Evolutionary conservation across 2,797 vertebrate genomes (phyloP).

Genomic region (Salarias fasciatus): DNA sequence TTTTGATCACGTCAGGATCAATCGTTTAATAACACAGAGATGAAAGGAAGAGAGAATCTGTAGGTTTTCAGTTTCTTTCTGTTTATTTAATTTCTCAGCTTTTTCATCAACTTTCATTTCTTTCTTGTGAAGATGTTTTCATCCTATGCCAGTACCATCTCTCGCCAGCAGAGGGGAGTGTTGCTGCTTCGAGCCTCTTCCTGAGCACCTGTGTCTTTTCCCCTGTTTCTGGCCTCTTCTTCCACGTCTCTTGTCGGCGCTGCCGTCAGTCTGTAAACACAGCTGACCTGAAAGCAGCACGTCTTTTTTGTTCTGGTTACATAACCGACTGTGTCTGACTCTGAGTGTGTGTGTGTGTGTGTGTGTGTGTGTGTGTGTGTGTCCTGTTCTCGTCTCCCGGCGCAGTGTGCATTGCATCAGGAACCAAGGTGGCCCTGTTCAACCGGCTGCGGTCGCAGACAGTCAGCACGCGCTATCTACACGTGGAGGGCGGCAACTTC

Average conservation of each 20-base stretch:
- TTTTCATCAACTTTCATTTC: too few relatives aligned
- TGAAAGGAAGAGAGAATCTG: too few relatives aligned
- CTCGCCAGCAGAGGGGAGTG: constrained; percentile 45
- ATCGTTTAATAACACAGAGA: too few relatives aligned
- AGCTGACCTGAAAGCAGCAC: background rate
- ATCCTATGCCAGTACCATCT: background rate
- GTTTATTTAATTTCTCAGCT: too few relatives aligned
- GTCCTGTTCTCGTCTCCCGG: constrained; percentile 18
- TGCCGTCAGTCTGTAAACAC: constrained; percentile 1
- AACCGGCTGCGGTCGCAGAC: constrained; percentile 98
- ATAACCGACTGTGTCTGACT: constrained; percentile 24
- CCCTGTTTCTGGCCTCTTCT: too few relatives aligned
- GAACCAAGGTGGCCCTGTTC: constrained; percentile 98
- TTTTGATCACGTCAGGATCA: too few relatives aligned
- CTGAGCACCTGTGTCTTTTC: too few relatives aligned
- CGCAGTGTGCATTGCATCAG: constrained; percentile 97
- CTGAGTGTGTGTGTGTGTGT: too few relatives aligned
- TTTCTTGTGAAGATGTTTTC: background rate
- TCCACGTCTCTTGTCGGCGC: background rate
- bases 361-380: too few relatives aligned
- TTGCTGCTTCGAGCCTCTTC: background rate
- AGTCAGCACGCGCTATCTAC: constrained; percentile 97
- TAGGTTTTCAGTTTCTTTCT: too few relatives aligned
- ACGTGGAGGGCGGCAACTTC: constrained; percentile 98
- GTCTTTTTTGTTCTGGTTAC: background rate